Percentiles rank a stretch among this genome's conserved stretches.
Conservation (phyloP, 2,888 invertebrate species). For the Acleris emargana region DNA sequence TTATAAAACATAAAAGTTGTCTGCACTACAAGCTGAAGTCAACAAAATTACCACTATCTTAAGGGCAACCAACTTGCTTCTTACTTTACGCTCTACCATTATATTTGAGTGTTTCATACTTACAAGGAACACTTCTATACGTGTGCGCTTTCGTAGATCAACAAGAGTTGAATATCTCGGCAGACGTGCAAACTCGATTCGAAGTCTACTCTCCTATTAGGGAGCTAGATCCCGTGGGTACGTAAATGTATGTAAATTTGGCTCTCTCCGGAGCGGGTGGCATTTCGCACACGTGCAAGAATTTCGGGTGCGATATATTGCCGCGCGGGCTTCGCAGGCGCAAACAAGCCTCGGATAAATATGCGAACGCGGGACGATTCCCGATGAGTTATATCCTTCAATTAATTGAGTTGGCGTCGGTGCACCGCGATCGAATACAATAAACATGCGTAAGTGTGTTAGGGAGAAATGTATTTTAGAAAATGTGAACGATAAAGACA, state of each 20-base stretch:
- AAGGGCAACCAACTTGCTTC: neutral
- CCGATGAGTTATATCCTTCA: conserved; percentile 23
- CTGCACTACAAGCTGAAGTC: no score
- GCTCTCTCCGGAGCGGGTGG: conserved; percentile 22
- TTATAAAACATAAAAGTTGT: no score
- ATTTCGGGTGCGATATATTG: conserved; percentile 34
- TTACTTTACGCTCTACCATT: neutral
- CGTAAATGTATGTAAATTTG: conserved; percentile 13
- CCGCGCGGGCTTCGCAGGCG: conserved; percentile 22
- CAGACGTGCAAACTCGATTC: conserved; percentile 23
- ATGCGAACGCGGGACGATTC: conserved; percentile 27
- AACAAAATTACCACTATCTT: no score
- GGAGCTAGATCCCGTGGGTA: neutral
- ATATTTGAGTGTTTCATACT: neutral
- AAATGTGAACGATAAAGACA: no score
- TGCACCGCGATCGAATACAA: conserved; percentile 14
- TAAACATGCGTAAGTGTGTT: conserved; percentile 4
- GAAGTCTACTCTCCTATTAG: conserved; percentile 13
- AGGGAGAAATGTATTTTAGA: no score
- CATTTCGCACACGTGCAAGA: conserved; percentile 24
- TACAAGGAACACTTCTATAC: neutral
- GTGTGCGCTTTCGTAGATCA: conserved; percentile 25
- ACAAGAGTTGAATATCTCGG: conserved; percentile 8
- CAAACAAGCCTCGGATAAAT: conserved; percentile 27
- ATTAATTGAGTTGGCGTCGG: conserved; percentile 32